Evolutionary conservation across 2,888 invertebrate species (phyloP).

Genomic region (Agelastica alni): DNA sequence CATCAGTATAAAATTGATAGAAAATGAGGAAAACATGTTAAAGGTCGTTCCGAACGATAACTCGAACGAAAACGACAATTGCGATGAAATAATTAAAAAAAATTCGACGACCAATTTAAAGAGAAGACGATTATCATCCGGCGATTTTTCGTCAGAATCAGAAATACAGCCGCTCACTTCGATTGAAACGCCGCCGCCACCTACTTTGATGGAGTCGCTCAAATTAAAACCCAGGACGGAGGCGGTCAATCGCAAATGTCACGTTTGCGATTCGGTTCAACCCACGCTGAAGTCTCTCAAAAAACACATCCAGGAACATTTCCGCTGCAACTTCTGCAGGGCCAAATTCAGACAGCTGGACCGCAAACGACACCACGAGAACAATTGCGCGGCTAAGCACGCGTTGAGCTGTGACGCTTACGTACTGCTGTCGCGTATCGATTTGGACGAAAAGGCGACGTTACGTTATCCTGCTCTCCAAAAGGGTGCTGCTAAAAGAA

Average conservation of each 20-base stretch:
- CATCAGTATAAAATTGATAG: background rate
- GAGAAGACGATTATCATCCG: background rate
- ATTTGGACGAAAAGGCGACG: background rate
- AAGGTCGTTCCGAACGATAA: background rate
- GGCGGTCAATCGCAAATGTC: background rate
- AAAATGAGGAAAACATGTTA: no score
- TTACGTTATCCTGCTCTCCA: background rate
- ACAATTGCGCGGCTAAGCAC: background rate
- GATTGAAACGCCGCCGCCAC: background rate
- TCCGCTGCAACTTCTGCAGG: conserved; percentile 4
- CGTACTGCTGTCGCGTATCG: background rate
- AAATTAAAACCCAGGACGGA: background rate
- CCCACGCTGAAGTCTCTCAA: background rate
- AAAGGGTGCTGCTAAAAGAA: background rate
- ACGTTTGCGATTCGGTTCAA: background rate
- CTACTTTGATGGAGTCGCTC: conserved; percentile 9
- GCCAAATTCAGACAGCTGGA: background rate
- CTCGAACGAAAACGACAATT: background rate
- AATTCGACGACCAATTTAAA: background rate
- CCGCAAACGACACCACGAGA: background rate
- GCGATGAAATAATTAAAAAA: background rate
- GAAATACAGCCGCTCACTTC: no score
- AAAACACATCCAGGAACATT: background rate
- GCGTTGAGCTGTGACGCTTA: background rate
- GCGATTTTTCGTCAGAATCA: background rate